Conservation (phyloP, 1,140 invertebrate genomes). For the Orchesella cincta region DNA sequence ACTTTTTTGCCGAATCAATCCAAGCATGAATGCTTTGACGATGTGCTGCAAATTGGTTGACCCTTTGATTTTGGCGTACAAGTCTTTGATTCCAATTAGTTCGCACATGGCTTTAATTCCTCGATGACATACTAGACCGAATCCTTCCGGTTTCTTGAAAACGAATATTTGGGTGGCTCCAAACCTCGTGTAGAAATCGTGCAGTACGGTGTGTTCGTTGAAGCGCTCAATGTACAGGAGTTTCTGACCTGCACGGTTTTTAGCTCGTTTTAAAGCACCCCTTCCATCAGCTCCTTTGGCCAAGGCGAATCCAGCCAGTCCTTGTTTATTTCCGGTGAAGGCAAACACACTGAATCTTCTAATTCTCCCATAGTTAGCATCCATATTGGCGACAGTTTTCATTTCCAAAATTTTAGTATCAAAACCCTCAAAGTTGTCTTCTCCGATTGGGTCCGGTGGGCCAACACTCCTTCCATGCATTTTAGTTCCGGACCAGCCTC, state of each 20-base stretch:
- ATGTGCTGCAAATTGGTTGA: constrained; percentile 77
- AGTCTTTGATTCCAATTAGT: constrained; percentile 88
- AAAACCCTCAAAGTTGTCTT: constrained; percentile 83
- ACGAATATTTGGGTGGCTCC: constrained; percentile 86
- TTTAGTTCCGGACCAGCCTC: constrained; percentile 83
- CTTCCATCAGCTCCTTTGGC: constrained; percentile 68
- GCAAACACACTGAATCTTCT: constrained; percentile 68
- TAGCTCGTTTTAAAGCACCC: constrained; percentile 71
- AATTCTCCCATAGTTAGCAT: constrained; percentile 76
- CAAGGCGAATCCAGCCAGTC: constrained; percentile 79
- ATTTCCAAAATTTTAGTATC: constrained; percentile 80
- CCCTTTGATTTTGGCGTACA: constrained; percentile 90
- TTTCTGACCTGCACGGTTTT: constrained; percentile 81
- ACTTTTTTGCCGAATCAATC: constrained; percentile 84
- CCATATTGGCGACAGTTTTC: constrained; percentile 81
- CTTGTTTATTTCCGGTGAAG: constrained; percentile 87
- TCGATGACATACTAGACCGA: constrained; percentile 83
- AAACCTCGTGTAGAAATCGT: constrained; percentile 88
- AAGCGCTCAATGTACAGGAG: constrained; percentile 78
- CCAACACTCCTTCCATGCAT: constrained; percentile 83
- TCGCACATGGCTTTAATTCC: constrained; percentile 85
- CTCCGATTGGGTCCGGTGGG: constrained; percentile 78
- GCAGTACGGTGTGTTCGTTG: constrained; percentile 82
- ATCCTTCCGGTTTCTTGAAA: constrained; percentile 79
- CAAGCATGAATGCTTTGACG: constrained; percentile 91